Percentiles rank a stretch among this genome's conserved stretches.
Conservation (phyloP, 2,888 invertebrate species). For the Dryobotodes eremita region DNA sequence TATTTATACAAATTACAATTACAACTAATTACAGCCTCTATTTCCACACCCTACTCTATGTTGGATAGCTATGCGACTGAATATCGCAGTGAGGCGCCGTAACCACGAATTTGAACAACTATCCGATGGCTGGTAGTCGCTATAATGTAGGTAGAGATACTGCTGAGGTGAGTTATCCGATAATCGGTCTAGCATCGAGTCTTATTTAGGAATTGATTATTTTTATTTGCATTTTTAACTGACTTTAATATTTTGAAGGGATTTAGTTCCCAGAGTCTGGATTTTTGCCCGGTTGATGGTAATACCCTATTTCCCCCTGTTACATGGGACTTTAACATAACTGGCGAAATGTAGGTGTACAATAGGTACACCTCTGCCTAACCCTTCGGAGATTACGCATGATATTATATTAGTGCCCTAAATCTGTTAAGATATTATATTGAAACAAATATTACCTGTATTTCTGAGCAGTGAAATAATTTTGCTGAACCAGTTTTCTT, state of each 20-base stretch:
- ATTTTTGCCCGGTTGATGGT: neutral
- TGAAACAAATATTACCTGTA: neutral
- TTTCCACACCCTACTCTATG: slow-evolving; percentile 39
- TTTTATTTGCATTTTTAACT: neutral
- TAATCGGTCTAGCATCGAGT: neutral
- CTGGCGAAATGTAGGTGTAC: neutral
- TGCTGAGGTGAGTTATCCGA: slow-evolving; percentile 15
- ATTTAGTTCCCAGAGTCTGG: too few relatives aligned
- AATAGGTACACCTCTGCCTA: too few relatives aligned
- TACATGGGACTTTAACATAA: neutral
- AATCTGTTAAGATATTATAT: neutral
- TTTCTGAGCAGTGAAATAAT: too few relatives aligned
- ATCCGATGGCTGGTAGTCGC: slow-evolving; percentile 19
- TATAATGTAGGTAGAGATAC: slow-evolving; percentile 17
- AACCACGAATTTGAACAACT: slow-evolving; percentile 36
- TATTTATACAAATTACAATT: neutral
- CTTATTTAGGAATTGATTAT: neutral
- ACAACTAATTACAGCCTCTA: slow-evolving; percentile 14
- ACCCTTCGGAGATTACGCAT: too few relatives aligned
- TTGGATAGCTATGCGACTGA: slow-evolving; percentile 23
- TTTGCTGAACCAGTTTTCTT: neutral
- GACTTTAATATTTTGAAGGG: too few relatives aligned
- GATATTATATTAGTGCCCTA: too few relatives aligned
- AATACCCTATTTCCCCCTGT: too few relatives aligned
- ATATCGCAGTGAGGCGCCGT: slow-evolving; percentile 27